Base-by-base conservation (phyloP, 2,888 invertebrate genomes). In the Phania funesta region DNA sequence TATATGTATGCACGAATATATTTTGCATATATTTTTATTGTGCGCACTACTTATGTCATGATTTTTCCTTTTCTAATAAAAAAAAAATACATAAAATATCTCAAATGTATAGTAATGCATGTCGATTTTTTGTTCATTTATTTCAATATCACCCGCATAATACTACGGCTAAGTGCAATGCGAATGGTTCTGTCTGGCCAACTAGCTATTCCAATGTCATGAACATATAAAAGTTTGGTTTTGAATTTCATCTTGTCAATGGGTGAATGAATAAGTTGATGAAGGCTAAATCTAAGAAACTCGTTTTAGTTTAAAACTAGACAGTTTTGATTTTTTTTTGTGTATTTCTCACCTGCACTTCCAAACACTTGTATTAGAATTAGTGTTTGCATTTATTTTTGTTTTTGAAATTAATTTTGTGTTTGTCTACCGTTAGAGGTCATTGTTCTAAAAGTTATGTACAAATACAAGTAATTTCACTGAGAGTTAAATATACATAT, bases 381-480 rank as follows among this genome's bases (percentile, higher is more conserved):
- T 20, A 46, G 24, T 62, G 9, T 54, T 44, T n/a, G n/a, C 11
- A 20, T 5, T 20, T 29, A 35, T 46, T 54, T 20, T 68, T 11
- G 48, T n/a, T n/a, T n/a, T 13, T 24, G 16, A 38, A 41, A 41
- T 41, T 41, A 11, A 11, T 52, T 35, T 5, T 5, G 26, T 38
- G 5, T 46, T 50, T 46, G 5, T n/a, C 18, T 54, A 26, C 18
- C 3, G 22, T 48, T 11, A 35, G 54, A 70, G 78, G 70, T 71
- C 71, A 29, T 71, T 78, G 78, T 20, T 78, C 71, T 78, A 13
- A 41, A 56, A 70, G 56, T 64, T 48, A 38, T 54, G 44, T 24
- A 26, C 8, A 64, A 2, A 46, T 38, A n/a, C n/a, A n/a, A n/a
- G n/a, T n/a, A n/a, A n/a, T n/a, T n/a, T n/a, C n/a, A n/a, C n/a